phyloP scores from a whole-genome alignment of 2,888 invertebrate genomes.

The Phytoseiulus persimilis region DNA sequence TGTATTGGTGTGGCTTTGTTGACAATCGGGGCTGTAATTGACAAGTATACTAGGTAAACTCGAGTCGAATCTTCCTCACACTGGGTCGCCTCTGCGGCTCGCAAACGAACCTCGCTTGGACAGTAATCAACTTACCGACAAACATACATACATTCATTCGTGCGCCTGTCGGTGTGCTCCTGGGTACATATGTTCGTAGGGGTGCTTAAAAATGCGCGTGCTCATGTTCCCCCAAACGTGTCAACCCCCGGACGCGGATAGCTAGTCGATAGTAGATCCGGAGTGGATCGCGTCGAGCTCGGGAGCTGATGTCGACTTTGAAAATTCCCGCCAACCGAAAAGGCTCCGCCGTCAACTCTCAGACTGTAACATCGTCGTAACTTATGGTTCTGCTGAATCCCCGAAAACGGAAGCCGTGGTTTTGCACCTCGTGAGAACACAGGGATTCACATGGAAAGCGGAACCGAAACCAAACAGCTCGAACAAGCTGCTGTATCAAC shows the following conservation, averaged over 20 bases:
- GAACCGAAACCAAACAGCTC: too few species aligned
- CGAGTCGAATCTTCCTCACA: neutral
- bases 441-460: too few species aligned
- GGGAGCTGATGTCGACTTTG: too few species aligned
- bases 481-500: too few species aligned
- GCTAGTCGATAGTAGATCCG: too few species aligned
- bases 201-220: neutral
- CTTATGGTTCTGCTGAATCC: too few species aligned
- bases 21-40: constrained; percentile 5
- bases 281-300: too few species aligned
- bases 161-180: neutral
- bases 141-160: neutral
- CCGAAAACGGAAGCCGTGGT: neutral
- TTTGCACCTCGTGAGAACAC: too few species aligned
- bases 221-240: neutral
- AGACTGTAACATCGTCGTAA: too few species aligned
- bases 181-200: neutral
- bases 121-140: neutral
- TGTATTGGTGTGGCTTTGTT: constrained; percentile 5
- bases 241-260: too few species aligned
- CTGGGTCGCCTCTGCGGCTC: neutral
- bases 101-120: neutral
- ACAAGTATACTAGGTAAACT: constrained; percentile 5
- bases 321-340: too few species aligned
- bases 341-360: too few species aligned